Conservation (phyloP, 1,140 invertebrate species). For the Pogonus chalceus region DNA sequence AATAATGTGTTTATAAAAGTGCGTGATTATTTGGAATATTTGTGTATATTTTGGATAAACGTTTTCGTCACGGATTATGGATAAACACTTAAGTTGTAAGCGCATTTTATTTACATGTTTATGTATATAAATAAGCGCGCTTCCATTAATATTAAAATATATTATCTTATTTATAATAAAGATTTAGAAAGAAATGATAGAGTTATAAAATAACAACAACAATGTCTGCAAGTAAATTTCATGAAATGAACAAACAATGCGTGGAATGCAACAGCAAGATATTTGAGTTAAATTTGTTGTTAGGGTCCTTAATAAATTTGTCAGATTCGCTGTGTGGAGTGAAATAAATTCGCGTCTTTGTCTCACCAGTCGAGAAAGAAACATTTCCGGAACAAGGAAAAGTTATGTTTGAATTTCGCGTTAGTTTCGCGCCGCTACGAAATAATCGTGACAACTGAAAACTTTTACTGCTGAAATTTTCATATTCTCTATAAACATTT, state of each 20-base stretch:
- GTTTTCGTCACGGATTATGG: not conserved
- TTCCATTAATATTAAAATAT: too few relatives aligned
- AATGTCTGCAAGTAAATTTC: not conserved
- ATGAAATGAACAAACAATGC: not conserved
- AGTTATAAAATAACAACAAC: not conserved
- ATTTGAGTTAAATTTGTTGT: not conserved
- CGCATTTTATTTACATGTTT: not conserved
- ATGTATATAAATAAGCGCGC: not conserved
- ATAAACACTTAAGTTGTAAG: not conserved
- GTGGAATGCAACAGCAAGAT: not conserved
- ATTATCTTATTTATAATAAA: too few relatives aligned
- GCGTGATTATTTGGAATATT: too few relatives aligned
- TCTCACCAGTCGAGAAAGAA: not conserved
- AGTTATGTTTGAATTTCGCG: slow-evolving; percentile 3
- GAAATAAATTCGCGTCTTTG: not conserved
- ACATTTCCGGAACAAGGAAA: not conserved
- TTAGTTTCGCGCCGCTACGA: slow-evolving; percentile 10
- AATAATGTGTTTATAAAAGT: not conserved
- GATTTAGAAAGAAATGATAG: too few relatives aligned
- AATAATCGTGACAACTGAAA: slow-evolving; percentile 18
- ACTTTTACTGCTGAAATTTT: not conserved
- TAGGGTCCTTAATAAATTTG: slow-evolving; percentile 1
- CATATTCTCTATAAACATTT: not conserved
- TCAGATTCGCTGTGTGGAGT: not conserved
- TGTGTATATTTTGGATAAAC: not conserved